Conservation (phyloP, 2,888 invertebrate species). For the Synergus gifuensis region DNA sequence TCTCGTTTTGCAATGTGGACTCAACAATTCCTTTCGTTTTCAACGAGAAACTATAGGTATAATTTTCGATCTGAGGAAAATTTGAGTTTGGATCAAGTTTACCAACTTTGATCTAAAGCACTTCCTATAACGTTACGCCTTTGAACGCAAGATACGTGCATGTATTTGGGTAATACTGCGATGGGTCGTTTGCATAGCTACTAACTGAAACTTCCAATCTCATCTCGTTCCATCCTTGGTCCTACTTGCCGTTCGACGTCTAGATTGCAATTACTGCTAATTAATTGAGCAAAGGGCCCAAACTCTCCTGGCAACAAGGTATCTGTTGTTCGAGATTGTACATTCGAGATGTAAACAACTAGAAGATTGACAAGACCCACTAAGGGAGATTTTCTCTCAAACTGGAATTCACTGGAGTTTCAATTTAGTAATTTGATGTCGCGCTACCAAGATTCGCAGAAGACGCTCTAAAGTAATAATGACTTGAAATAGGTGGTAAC, state of each 20-base stretch:
- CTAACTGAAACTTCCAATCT: constrained; percentile 52
- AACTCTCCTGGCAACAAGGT: constrained; percentile 33
- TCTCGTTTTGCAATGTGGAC: background rate
- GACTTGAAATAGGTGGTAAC: constrained; percentile 30
- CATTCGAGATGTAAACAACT: constrained; percentile 33
- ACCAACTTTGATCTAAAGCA: constrained; percentile 69
- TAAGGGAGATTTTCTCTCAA: background rate
- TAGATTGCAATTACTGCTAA: constrained; percentile 68
- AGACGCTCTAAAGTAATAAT: background rate
- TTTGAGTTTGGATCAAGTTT: constrained; percentile 64
- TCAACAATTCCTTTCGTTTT: background rate
- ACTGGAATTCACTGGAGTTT: background rate
- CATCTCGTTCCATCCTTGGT: constrained; percentile 47
- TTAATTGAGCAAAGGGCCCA: constrained; percentile 65
- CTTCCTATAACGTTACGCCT: constrained; percentile 55
- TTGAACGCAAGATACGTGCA: constrained; percentile 55
- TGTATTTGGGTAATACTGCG: constrained; percentile 42
- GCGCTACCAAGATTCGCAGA: background rate
- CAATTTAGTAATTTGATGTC: constrained; percentile 40
- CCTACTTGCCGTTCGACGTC: constrained; percentile 51
- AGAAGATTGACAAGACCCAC: constrained; percentile 16
- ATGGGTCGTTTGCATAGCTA: constrained; percentile 49
- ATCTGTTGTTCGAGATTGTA: constrained; percentile 5
- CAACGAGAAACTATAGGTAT: background rate
- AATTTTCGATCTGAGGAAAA: constrained; percentile 10